phyloP scores from a whole-genome alignment of 2,888 invertebrate genomes.

The Microplitis deprimator region DNA sequence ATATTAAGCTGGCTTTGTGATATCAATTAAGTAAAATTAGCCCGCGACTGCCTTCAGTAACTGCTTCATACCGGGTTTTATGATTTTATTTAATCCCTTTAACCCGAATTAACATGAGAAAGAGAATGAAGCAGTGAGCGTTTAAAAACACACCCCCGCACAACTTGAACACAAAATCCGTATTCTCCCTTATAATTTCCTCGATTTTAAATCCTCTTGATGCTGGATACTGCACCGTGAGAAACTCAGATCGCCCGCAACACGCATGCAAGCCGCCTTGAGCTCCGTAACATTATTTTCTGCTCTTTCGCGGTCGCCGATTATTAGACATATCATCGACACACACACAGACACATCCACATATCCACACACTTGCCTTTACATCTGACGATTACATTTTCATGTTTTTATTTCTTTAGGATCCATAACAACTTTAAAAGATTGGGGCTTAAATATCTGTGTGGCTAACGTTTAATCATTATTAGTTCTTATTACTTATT shows the following conservation, averaged over 20 bases:
- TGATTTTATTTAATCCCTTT: too few species aligned
- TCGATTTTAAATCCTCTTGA: slow-evolving; percentile 25
- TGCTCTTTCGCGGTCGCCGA: slow-evolving; percentile 53
- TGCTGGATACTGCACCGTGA: slow-evolving; percentile 61
- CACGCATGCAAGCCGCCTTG: slow-evolving; percentile 60
- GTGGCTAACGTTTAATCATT: not conserved
- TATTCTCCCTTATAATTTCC: not conserved
- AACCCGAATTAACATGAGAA: too few species aligned
- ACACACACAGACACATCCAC: slow-evolving; percentile 32
- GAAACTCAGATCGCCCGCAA: slow-evolving; percentile 63
- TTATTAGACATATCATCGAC: slow-evolving; percentile 56
- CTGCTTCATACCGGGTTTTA: too few species aligned
- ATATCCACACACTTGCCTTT: not conserved
- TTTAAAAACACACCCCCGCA: not conserved
- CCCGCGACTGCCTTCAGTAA: slow-evolving; percentile 47
- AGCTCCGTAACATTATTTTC: slow-evolving; percentile 25
- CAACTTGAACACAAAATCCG: not conserved
- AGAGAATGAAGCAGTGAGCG: not conserved
- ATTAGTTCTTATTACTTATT: slow-evolving; percentile 17
- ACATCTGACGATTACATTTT: not conserved
- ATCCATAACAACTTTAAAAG: slow-evolving; percentile 6
- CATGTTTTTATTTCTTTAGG: slow-evolving; percentile 2
- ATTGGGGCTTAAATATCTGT: slow-evolving; percentile 10
- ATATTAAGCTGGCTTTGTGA: slow-evolving; percentile 57
- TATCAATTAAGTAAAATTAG: slow-evolving; percentile 68